A percentile compares a stretch with the other conserved stretches of the same genome.
Conservation (phyloP, 2,113 vertebrate species). For the Apeltes quadracus region DNA sequence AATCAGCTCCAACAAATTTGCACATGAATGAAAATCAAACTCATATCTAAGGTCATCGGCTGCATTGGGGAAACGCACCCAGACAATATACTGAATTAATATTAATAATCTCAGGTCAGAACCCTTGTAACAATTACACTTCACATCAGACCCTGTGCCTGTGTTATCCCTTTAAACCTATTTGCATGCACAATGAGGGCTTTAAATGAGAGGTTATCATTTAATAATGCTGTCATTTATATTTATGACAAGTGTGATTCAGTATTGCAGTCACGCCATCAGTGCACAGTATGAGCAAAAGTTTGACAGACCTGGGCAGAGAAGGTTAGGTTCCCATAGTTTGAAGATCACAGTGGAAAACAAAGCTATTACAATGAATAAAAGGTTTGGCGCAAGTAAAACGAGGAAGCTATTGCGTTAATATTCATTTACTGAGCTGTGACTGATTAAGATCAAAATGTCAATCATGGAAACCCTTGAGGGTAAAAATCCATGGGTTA, state of each 20-base stretch:
- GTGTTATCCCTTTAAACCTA: slow-evolving; percentile 58
- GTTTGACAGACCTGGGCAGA: not conserved
- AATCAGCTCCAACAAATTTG: slow-evolving; percentile 38
- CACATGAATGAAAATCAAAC: slow-evolving; percentile 64
- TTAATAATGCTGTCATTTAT: slow-evolving; percentile 78
- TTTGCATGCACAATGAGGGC: slow-evolving; percentile 74
- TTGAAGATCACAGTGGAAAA: not conserved
- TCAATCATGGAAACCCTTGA: slow-evolving; percentile 4
- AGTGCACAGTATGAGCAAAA: slow-evolving; percentile 26
- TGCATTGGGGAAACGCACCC: slow-evolving; percentile 3
- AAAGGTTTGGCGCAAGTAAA: no score
- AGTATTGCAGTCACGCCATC: slow-evolving; percentile 15
- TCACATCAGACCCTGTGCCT: slow-evolving; percentile 54
- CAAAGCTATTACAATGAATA: slow-evolving; percentile 12
- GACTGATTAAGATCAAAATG: slow-evolving; percentile 51
- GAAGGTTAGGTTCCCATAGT: not conserved
- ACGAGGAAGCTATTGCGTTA: slow-evolving; percentile 42
- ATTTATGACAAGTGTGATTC: slow-evolving; percentile 67
- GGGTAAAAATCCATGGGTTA: not conserved
- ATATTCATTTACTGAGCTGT: slow-evolving; percentile 18
- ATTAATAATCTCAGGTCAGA: slow-evolving; percentile 67
- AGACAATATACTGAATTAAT: slow-evolving; percentile 70
- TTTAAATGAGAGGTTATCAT: slow-evolving; percentile 68
- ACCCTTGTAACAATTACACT: slow-evolving; percentile 66
- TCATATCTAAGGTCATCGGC: slow-evolving; percentile 53